A percentile compares a stretch with the other conserved stretches of the same genome.
Evolutionary conservation across 2,113 vertebrate species (phyloP).

Genomic region (Xiphophorus maculatus): DNA sequence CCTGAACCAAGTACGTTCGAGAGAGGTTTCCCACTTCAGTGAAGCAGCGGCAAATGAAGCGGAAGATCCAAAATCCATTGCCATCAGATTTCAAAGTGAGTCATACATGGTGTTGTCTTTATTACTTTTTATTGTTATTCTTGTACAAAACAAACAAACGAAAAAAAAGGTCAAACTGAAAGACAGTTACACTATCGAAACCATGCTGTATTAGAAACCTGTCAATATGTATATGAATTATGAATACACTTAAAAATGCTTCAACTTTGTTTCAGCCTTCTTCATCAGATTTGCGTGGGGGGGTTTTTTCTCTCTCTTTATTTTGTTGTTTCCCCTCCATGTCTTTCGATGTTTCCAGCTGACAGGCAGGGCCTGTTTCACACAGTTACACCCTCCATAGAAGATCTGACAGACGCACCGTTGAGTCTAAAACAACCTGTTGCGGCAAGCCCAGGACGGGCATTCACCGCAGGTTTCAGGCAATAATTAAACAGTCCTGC

Average conservation of each 20-base stretch:
- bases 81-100: slow-evolving; percentile 76
- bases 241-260: slow-evolving; percentile 81
- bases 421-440: neutral
- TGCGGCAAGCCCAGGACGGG: neutral
- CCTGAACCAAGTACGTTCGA: slow-evolving; percentile 60
- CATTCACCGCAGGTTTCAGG: neutral
- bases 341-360: neutral
- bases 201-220: slow-evolving; percentile 82
- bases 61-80: slow-evolving; percentile 71
- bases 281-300: neutral
- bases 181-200: slow-evolving; percentile 79
- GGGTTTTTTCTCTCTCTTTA: too few relatives aligned
- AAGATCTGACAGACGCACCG: neutral
- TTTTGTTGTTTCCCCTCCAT: neutral
- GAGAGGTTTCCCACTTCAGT: slow-evolving; percentile 48
- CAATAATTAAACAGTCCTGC: neutral
- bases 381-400: neutral
- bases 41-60: slow-evolving; percentile 38
- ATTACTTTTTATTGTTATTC: slow-evolving; percentile 83
- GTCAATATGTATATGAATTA: slow-evolving; percentile 85
- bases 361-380: neutral
- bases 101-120: slow-evolving; percentile 79
- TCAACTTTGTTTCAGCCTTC: slow-evolving; percentile 28
- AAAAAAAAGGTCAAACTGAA: slow-evolving; percentile 56
- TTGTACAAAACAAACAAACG: slow-evolving; percentile 63